These are phyloP conservation scores for Hypanus sabinus DNA, from an alignment of 2,113 vertebrate species.

Conservation along the genomic window DNA sequence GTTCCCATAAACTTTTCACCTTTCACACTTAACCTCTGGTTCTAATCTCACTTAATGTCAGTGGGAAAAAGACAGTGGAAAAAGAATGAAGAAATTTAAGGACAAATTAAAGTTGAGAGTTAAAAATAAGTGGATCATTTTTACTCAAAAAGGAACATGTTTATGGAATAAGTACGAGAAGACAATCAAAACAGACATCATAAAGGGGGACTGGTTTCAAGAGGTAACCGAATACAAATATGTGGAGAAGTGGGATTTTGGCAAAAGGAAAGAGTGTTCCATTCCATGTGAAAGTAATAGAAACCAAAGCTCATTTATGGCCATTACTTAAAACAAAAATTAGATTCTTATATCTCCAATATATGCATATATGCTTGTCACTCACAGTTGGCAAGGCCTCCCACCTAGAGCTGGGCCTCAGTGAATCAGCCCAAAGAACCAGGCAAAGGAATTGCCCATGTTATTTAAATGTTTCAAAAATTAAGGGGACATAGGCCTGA, in stretches of 20 bases:
- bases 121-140: neutral
- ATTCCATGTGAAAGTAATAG: neutral
- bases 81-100: neutral
- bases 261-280: neutral
- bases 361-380: neutral
- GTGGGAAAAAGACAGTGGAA: too few relatives aligned
- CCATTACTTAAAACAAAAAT: neutral
- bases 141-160: neutral
- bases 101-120: neutral
- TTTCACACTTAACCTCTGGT: too few relatives aligned
- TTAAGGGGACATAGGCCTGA: neutral
- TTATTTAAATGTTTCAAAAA: neutral
- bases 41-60: too few relatives aligned
- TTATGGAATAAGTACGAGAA: neutral
- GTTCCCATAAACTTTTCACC: too few relatives aligned
- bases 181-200: neutral
- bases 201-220: neutral
- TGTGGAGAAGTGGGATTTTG: neutral
- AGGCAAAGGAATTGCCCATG: neutral
- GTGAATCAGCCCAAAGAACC: neutral
- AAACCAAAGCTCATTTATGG: neutral
- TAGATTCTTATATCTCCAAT: neutral
- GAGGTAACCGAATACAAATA: neutral
- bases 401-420: neutral
- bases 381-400: neutral